Evolutionary conservation across 2,888 invertebrate genomes (phyloP), one percentile per base, ranked within the genome.

Genomic region (Ophonus ardosiacus): DNA sequence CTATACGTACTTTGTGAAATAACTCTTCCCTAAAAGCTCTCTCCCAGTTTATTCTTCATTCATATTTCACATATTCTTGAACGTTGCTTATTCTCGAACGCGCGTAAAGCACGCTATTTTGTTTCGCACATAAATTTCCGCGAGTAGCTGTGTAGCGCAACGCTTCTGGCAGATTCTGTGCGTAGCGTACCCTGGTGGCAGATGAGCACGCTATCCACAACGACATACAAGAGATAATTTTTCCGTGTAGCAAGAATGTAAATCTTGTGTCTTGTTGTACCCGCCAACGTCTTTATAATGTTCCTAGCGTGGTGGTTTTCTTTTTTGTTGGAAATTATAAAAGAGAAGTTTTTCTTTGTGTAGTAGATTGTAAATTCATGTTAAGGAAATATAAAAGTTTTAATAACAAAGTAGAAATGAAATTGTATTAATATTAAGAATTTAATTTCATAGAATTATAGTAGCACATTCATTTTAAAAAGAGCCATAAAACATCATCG

Each of bases 91-190:
- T 63, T 63, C 63, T 13, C 10, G 21, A 18, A 63, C 63, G 63
- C 21, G 7, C 63, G 21, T 63, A 71, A 43, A 71, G 43, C 71
- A 71, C 71, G 71, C 71, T 43, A 71, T 71, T 71, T 71, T 71
- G 71, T 71, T 76, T 76, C 76, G 24, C 76, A 51, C 51, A 76
- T 76, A 76, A 76, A 76, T 76, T 24, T 17, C 76, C 76, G 51
- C 76, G 17, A 31, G 31, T 31, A 6, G 31, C 31, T 5, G 31
- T 31, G 31, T 31, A 51, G 43, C 10, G 3, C 63, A 0, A 3
- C n/a, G 51, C n/a, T 51, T 5, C 17, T 40, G 76, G 43, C 21
- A 15, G 71, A 17, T 15, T 59, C 76, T 10, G 21, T 17, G 10
- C 18, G 51, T 40, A 71, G 40, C 2, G 5, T 51, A 68, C 68